Base-by-base conservation (phyloP, 35 echinoderm and acorn worm genomes). In the Heliocidaris erythrogramma region DNA sequence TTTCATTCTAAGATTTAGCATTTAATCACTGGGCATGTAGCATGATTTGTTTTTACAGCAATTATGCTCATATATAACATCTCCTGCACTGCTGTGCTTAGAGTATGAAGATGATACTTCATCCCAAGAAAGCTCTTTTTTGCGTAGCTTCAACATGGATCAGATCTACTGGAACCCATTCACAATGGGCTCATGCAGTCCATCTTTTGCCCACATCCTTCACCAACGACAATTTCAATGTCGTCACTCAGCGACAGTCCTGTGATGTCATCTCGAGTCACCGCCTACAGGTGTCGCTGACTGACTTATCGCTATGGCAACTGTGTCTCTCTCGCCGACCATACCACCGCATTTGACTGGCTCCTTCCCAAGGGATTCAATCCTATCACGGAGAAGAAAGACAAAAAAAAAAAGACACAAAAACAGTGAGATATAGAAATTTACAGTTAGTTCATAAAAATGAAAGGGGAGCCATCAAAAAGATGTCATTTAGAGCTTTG, bases 201-300 rank as follows among this genome's bases (percentile, higher is more conserved):
- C 52, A 10, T 56, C 52, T 11, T 56, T 21, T 78, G 65, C 65
- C 65, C 4, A n/a, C 27, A 24, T 78, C 65, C 27, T 78, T 78
- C 65, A 78, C 27, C 65, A 78, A 27, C 27, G 65, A n/a, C 18
- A 78, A 78, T 6, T 21, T 7, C 65, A 4, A n/a, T 78, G 65
- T 27, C 65, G 65, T 78, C 21, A 78, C 65, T 78, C 65, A 18
- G n/a, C 21, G 65, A n/a, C 65, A 78, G 65, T 78, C 65, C 21
- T 14, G 11, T 89, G 87, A 89, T 89, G 87, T 89, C 87, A 89
- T 89, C 87, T 89, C 47, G 87, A 89, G 31, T 89, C 87, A 89
- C 87, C 87, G 4, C 31, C 87, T 47, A 48, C 87, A 89, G 87
- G 87, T 89, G 87, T 13, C 47, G 18, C 32, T 89, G 87, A 89